Evolutionary conservation across 2,797 vertebrate genomes (phyloP), one percentile per base, ranked within the genome.

Genomic region (Bradypodion pumilum): DNA sequence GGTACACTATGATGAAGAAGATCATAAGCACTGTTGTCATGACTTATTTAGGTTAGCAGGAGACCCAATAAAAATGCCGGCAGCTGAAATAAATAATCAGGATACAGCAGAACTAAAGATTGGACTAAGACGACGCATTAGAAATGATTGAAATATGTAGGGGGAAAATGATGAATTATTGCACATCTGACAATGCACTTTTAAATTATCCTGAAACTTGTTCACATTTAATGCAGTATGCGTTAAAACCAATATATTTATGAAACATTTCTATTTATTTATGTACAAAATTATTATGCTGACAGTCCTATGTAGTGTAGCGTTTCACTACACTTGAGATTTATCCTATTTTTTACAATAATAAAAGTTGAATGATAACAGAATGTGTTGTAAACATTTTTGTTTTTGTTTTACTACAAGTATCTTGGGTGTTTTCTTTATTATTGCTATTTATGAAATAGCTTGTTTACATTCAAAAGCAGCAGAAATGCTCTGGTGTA

Each of bases 91-190:
- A 6, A 82, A 79, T 65, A 76, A 70, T 32, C 80, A 76, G 74
- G 90, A 83, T 76, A 7, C 25, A 8, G 2, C 52, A 29, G 91
- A 94, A 83, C 87, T 87, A 44, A 89, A 78, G 29, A 93, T 88
- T 2, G 94, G 92, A 68, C 92, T 98, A 88, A 95, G 98, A 85
- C 94, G 96, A 85, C 97, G 97, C 84, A 97, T 94, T 92, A 95
- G 91, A 93, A 96, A 90, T 0, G 96, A 97, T 92, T 97, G 93
- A 97, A 90, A 81, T 78, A 80, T 59, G n/a, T 74, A 84, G n/a
- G 83, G 88, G 66, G 25, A 69, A 89, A 1, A 5, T 82, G 74
- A 83, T 60, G 56, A 82, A 12, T 78, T 84, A 83, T 88, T 86
- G 73, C 56, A 87, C 84, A 65, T 70, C 12, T 84, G 82, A 46